These are phyloP conservation scores for Procambarus clarkii DNA, from an alignment of 1,140 invertebrate species.

Conservation along the genomic window DNA sequence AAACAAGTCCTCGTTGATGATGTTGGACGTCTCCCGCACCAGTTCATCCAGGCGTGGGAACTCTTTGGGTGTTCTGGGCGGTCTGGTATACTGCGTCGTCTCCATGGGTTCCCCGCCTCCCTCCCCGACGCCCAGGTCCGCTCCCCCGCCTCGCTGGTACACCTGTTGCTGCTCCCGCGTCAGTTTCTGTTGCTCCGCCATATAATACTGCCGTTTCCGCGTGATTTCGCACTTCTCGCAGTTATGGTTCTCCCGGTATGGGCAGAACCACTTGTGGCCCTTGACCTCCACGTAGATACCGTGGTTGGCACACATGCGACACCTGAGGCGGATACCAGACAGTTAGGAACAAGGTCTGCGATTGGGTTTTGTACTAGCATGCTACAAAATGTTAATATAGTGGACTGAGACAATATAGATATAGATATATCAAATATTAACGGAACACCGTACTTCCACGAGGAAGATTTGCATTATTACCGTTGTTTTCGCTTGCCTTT, in stretches of 20 bases:
- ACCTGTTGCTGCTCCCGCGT: constrained; percentile 62
- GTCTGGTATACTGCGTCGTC: not conserved
- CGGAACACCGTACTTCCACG: no score
- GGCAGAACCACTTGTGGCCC: constrained; percentile 71
- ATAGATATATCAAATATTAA: not conserved
- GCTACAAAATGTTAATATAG: no score
- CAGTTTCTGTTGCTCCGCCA: constrained; percentile 60
- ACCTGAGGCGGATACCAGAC: constrained; percentile 10
- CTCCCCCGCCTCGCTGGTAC: not conserved
- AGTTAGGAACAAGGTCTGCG: no score
- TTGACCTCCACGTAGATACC: constrained; percentile 58
- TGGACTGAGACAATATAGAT: no score
- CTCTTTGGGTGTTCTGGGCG: not conserved
- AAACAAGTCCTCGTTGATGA: constrained; percentile 39
- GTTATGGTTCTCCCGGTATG: constrained; percentile 32
- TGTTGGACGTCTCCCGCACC: constrained; percentile 34
- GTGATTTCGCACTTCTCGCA: constrained; percentile 68
- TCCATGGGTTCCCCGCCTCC: not conserved
- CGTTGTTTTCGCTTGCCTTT: constrained; percentile 1
- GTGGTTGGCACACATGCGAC: constrained; percentile 69
- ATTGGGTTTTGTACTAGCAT: no score
- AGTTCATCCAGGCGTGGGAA: constrained; percentile 41
- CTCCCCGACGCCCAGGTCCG: no score
- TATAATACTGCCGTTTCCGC: constrained; percentile 61
- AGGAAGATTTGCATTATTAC: not conserved